These are phyloP conservation scores for Paraescarpia echinospica DNA, from an alignment of 1,140 invertebrate genomes.

Conservation along the genomic window DNA sequence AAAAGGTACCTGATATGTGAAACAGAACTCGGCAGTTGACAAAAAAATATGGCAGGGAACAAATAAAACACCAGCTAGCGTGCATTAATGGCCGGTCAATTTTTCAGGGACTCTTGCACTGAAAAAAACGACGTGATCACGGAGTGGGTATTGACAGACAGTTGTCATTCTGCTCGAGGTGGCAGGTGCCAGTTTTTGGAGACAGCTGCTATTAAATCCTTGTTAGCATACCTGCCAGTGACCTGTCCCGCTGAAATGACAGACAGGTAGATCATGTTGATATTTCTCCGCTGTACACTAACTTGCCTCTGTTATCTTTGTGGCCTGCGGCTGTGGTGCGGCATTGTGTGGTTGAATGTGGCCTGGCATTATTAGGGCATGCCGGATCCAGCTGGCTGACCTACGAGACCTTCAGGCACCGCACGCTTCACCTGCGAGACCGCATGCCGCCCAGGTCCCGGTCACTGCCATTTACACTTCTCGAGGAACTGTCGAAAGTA, in stretches of 20 bases:
- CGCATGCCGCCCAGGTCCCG: not conserved
- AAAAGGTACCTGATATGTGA: not conserved
- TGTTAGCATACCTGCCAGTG: not conserved
- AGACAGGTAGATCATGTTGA: not conserved
- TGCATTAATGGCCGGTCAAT: not conserved
- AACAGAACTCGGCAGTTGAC: not conserved
- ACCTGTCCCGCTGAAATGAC: constrained; percentile 3
- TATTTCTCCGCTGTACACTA: not conserved
- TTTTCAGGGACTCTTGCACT: not conserved
- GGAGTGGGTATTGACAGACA: not conserved
- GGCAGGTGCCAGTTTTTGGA: not conserved
- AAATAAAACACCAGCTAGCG: not conserved
- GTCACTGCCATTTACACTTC: not conserved
- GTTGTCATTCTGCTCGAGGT: not conserved
- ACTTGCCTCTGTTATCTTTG: not conserved
- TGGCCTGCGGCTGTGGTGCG: not conserved
- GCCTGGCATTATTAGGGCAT: not conserved
- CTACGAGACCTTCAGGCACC: no score
- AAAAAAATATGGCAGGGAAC: not conserved
- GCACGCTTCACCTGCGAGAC: not conserved
- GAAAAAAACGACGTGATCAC: not conserved
- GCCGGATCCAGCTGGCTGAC: not conserved
- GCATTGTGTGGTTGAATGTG: not conserved
- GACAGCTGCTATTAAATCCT: not conserved
- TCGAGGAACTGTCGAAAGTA: not conserved